Base-by-base conservation (phyloP, 2,113 vertebrate species). In the Psittacara wagleri region DNA sequence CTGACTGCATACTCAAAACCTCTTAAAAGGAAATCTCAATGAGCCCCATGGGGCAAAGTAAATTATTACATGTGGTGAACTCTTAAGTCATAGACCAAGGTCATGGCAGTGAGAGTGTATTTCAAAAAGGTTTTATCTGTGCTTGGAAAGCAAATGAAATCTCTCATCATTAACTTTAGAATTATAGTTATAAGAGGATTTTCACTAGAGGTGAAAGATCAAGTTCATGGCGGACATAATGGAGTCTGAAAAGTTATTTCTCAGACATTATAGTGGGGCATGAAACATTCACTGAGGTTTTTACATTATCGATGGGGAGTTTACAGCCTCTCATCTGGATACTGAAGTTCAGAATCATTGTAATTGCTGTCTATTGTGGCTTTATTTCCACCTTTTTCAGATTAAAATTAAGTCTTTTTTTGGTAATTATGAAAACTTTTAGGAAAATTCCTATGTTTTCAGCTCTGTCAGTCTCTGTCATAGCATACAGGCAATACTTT, bases 81-180 rank as follows among this genome's bases (percentile, higher is more conserved):
- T 98, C 97, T 92, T 95, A 96, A 97, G 97, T 97, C 95, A 95
- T 92, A 96, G 97, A 97, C 59, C 82, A 97, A 98, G 98, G 97
- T 98, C 98, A 97, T 69, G 88, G 90, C 95, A 97, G 83, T 88
- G 70, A 96, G 95, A 96, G 80, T 97, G 76, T 98, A 96, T 97
- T 97, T 97, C 83, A 95, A 96, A 98, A 97, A 96, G 96, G 90
- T 94, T 97, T 97, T 92, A 97, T 96, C 49, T 98, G 96, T 98
- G 97, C 97, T 97, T 96, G 88, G 98, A 97, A 98, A 98, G 97
- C 95, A 98, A 97, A 98, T 98, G 97, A 96, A 98, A 96, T 83
- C 72, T 81, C 92, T 98, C 97, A 96, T 98, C 97, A 98, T 97
- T 97, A 96, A 96, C 96, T 97, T 97, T 70, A 95, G 97, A 97